These are phyloP conservation scores for Ursus arctos DNA, from an alignment of 2,113 vertebrate genomes.

Conservation along the genomic window DNA sequence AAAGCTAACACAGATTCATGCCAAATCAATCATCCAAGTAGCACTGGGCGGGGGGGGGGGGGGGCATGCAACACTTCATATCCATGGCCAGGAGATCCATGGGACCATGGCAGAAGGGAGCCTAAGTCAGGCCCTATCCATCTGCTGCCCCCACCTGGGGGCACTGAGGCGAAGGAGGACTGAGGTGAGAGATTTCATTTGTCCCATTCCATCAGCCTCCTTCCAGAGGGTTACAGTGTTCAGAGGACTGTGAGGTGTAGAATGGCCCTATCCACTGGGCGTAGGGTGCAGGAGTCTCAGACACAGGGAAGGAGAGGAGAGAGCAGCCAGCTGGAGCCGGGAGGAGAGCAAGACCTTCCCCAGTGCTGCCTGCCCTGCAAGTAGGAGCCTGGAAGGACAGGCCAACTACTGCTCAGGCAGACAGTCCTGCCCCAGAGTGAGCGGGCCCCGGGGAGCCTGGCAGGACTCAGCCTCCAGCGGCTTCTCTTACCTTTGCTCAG, in stretches of 20 bases:
- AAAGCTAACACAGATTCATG: background rate
- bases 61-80: too few species aligned
- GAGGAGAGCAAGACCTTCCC: background rate
- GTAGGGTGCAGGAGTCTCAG: accelerated
- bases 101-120: background rate
- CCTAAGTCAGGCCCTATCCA: background rate
- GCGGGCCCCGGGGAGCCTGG: background rate
- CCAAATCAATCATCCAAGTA: background rate
- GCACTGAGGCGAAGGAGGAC: background rate
- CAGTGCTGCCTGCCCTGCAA: background rate
- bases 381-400: background rate
- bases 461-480: background rate
- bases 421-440: background rate
- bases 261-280: accelerated
- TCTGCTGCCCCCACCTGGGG: background rate
- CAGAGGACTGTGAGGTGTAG: background rate
- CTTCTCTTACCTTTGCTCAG: conserved; percentile 94
- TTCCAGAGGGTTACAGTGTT: background rate
- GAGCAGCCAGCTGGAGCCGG: background rate
- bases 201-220: background rate
- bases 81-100: accelerated
- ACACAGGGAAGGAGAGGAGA: background rate
- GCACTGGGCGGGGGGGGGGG: too few species aligned
- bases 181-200: background rate
- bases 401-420: accelerated